These are phyloP conservation scores for Spheniscus humboldti DNA, from an alignment of 2,797 vertebrate species.

Conservation along the genomic window DNA sequence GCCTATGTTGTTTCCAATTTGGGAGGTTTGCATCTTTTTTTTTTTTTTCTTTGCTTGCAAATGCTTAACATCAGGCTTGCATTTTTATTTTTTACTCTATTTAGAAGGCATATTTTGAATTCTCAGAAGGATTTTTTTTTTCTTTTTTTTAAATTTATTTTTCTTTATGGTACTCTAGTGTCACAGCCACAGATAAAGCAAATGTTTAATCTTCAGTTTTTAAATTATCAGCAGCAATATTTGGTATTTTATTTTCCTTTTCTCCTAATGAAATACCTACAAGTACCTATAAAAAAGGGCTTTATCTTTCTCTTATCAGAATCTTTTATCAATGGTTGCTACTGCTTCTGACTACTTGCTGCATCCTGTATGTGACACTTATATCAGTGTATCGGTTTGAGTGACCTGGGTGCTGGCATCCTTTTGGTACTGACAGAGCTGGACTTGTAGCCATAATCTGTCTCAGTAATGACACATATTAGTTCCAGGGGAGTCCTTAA, in stretches of 20 bases:
- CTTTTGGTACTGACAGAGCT: background rate
- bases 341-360: background rate
- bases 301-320: background rate
- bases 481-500: background rate
- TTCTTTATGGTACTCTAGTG: background rate
- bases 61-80: background rate
- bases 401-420: background rate
- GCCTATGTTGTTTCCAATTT: background rate
- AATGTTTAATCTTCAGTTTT: background rate
- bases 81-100: background rate
- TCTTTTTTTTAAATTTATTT: background rate
- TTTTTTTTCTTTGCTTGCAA: background rate
- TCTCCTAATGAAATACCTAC: background rate
- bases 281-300: background rate
- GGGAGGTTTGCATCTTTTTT: background rate
- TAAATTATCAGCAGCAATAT: background rate
- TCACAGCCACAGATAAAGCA: background rate
- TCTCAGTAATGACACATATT: fast-evolving
- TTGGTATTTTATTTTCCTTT: background rate
- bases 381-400: background rate
- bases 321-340: background rate
- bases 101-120: background rate
- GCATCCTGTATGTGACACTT: background rate
- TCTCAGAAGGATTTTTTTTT: background rate
- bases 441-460: background rate